A percentile compares a stretch with the other conserved stretches of the same genome.
Conservation (phyloP, 2,888 invertebrate species). For the Rotaria sp. region DNA sequence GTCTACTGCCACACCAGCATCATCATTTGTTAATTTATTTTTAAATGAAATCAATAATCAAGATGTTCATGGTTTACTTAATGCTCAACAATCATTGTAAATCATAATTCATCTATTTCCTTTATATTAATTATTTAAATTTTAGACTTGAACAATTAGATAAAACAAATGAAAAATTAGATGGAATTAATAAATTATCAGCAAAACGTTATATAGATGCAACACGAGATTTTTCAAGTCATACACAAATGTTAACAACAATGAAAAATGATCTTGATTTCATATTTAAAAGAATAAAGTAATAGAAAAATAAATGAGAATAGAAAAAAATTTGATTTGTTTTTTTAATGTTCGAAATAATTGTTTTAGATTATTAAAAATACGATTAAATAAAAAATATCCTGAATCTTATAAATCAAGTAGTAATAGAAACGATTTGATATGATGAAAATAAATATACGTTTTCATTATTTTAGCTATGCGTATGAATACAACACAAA, state of each 20-base stretch:
- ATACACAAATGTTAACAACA: conserved; percentile 15
- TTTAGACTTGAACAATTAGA: conserved; percentile 2
- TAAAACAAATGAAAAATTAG: conserved; percentile 4
- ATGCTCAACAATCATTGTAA: conserved; percentile 14
- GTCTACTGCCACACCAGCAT: neutral
- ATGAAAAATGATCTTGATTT: neutral
- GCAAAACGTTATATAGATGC: neutral
- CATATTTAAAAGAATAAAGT: conserved; percentile 4
- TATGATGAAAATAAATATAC: neutral
- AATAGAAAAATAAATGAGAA: neutral
- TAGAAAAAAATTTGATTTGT: neutral
- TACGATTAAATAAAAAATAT: conserved; percentile 2
- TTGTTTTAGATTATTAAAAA: conserved; percentile 7
- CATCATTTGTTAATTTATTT: neutral
- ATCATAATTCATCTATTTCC: neutral
- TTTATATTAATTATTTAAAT: neutral
- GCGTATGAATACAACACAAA: neutral
- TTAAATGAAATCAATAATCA: conserved; percentile 18
- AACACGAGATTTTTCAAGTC: neutral
- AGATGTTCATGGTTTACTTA: neutral
- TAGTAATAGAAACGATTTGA: neutral
- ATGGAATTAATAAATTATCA: neutral
- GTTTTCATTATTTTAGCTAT: neutral
- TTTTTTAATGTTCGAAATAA: no score
- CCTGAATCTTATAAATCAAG: neutral